Evolutionary conservation across 2,888 invertebrate species (phyloP).

Genomic region (Idaea straminata): DNA sequence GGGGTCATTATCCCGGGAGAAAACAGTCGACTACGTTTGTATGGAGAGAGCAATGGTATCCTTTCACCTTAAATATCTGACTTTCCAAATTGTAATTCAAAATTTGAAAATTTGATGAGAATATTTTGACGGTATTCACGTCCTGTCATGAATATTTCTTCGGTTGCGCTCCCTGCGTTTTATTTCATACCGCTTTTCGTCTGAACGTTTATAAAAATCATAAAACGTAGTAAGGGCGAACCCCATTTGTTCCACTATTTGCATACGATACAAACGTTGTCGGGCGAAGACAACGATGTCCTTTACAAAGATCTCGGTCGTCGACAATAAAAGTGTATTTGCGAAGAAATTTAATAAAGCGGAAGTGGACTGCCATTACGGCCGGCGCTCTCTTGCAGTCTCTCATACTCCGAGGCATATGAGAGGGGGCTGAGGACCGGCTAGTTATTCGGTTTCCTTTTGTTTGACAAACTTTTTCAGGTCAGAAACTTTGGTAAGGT

Average conservation of each 20-base stretch:
- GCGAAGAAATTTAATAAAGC: conserved; percentile 80
- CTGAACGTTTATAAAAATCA: conserved; percentile 62
- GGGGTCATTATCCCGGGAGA: no score
- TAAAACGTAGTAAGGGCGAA: conserved; percentile 62
- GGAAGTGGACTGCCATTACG: conserved; percentile 74
- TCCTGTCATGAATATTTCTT: conserved; percentile 42
- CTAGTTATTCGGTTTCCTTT: conserved; percentile 16
- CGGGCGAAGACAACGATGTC: conserved; percentile 61
- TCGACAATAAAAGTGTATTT: conserved; percentile 77
- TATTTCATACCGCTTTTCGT: conserved; percentile 43
- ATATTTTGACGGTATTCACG: conserved; percentile 38
- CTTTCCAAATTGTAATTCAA: conserved; percentile 18
- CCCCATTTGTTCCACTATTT: conserved; percentile 71
- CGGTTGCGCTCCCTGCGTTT: conserved; percentile 45
- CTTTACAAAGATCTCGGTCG: conserved; percentile 67
- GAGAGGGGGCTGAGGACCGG: conserved; percentile 10
- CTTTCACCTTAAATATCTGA: no score
- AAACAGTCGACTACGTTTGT: no score
- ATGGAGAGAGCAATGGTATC: no score
- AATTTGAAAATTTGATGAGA: conserved; percentile 28
- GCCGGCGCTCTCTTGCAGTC: conserved; percentile 51
- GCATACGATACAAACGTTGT: conserved; percentile 71
- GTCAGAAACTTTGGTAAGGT: neutral
- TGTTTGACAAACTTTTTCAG: neutral
- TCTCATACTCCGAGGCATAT: conserved; percentile 27